These are phyloP conservation scores for Apostichopus californicus DNA, from an alignment of 35 echinoderm and acorn worm species.

Conservation along the genomic window DNA sequence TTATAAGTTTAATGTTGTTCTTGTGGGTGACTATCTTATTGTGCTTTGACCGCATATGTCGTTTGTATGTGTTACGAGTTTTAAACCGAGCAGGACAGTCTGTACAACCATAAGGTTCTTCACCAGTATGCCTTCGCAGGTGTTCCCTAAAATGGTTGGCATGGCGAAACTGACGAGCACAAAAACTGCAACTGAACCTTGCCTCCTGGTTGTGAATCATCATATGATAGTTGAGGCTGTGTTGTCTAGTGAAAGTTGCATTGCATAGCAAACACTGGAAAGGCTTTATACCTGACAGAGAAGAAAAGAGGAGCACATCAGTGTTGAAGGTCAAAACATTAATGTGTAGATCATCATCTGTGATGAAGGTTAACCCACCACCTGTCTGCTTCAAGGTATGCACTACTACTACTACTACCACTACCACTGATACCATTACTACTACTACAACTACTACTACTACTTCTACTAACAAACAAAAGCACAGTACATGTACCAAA, in stretches of 20 bases:
- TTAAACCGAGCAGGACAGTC: slow-evolving; percentile 93
- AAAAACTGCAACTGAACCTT: slow-evolving; percentile 90
- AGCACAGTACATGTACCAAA: too few species aligned
- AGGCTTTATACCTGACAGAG: slow-evolving; percentile 88
- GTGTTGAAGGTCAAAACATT: too few species aligned
- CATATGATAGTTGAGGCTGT: slow-evolving; percentile 99
- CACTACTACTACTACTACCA: too few species aligned
- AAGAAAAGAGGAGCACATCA: neutral
- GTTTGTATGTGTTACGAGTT: slow-evolving; percentile 97
- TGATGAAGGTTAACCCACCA: too few species aligned
- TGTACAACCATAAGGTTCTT: slow-evolving; percentile 94
- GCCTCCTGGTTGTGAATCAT: slow-evolving; percentile 98
- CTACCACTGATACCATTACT: too few species aligned
- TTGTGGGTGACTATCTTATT: slow-evolving; percentile 77
- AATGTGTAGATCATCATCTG: too few species aligned
- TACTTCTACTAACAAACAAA: too few species aligned
- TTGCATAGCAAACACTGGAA: slow-evolving; percentile 80
- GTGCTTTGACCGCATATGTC: slow-evolving; percentile 77
- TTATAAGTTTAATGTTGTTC: slow-evolving; percentile 51
- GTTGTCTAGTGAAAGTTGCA: slow-evolving; percentile 95
- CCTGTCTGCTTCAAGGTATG: too few species aligned
- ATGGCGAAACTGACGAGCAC: slow-evolving; percentile 89
- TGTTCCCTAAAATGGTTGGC: slow-evolving; percentile 98
- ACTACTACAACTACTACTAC: too few species aligned
- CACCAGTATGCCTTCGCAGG: slow-evolving; percentile 92